Conservation (phyloP, 2,888 invertebrate genomes). For the Phymatocera aterrima region DNA sequence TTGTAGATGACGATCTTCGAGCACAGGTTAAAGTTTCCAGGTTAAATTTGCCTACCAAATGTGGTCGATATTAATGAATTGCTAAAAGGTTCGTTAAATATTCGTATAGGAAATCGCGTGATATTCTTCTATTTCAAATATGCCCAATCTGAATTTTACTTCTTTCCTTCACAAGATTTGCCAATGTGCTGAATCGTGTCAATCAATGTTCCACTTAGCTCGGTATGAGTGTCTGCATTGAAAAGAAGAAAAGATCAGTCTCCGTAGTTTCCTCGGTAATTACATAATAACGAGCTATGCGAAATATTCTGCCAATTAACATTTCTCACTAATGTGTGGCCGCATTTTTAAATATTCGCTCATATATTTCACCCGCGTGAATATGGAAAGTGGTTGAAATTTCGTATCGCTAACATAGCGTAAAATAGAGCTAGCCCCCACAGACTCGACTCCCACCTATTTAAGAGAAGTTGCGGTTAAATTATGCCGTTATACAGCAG, state of each 20-base stretch:
- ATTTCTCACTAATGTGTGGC: neutral
- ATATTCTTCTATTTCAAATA: constrained; percentile 9
- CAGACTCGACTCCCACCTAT: constrained; percentile 9
- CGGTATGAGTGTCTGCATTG: no score
- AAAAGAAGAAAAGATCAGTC: no score
- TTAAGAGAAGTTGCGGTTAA: constrained; percentile 19
- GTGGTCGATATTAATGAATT: constrained; percentile 6
- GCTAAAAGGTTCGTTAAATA: constrained; percentile 36
- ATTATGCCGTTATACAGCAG: constrained; percentile 33
- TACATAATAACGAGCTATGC: neutral
- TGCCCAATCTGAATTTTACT: neutral
- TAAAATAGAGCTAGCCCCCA: neutral
- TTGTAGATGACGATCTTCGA: constrained; percentile 1
- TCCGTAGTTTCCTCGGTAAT: neutral
- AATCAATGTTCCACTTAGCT: no score
- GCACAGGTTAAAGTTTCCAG: neutral
- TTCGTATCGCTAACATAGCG: neutral
- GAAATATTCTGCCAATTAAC: neutral
- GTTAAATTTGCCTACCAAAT: constrained; percentile 37
- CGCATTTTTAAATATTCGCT: no score
- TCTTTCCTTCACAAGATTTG: no score
- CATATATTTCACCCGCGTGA: neutral
- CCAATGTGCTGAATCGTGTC: no score
- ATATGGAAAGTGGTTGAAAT: no score
- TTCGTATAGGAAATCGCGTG: constrained; percentile 14